phyloP scores from a whole-genome alignment of 2,113 vertebrate genomes.

The Labrus mixtus region DNA sequence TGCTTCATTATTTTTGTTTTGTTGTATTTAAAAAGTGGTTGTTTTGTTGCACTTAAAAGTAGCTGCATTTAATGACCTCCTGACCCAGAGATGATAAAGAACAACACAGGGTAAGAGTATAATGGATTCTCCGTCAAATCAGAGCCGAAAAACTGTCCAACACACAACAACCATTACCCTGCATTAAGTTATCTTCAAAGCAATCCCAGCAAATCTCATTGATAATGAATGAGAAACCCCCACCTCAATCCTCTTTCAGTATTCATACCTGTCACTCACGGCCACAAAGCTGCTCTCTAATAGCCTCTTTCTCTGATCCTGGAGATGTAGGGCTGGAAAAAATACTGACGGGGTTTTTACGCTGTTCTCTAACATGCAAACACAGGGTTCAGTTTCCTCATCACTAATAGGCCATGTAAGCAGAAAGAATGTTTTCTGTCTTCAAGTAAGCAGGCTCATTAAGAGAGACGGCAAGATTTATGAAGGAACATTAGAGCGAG shows the following conservation, averaged over 20 bases:
- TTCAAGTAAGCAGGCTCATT: conserved; percentile 63
- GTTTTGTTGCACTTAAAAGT: conserved; percentile 13
- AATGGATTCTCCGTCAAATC: conserved; percentile 52
- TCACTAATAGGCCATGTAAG: conserved; percentile 12
- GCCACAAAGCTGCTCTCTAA: conserved; percentile 35
- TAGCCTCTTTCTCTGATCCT: conserved; percentile 39
- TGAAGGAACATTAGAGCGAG: conserved; percentile 63
- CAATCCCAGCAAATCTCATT: conserved; percentile 74
- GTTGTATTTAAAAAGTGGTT: conserved; percentile 17
- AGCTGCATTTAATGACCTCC: conserved; percentile 45
- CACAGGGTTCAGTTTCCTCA: conserved; percentile 20
- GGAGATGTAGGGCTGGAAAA: conserved; percentile 1
- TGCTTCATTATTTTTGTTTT: conserved; percentile 29
- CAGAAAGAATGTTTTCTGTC: conserved; percentile 53
- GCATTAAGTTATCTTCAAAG: conserved; percentile 74
- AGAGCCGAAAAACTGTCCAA: conserved; percentile 32
- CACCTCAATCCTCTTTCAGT: conserved; percentile 36
- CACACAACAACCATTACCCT: conserved; percentile 47
- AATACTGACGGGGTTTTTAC: not conserved
- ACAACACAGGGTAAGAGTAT: conserved; percentile 30
- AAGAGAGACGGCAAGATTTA: conserved; percentile 70
- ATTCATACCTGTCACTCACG: conserved; percentile 75
- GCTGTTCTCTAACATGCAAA: conserved; percentile 15
- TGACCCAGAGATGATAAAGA: conserved; percentile 63
- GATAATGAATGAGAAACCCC: conserved; percentile 78